Evolutionary conservation across 1,140 invertebrate species (phyloP).

Genomic region (Elymnias hypermnestra): DNA sequence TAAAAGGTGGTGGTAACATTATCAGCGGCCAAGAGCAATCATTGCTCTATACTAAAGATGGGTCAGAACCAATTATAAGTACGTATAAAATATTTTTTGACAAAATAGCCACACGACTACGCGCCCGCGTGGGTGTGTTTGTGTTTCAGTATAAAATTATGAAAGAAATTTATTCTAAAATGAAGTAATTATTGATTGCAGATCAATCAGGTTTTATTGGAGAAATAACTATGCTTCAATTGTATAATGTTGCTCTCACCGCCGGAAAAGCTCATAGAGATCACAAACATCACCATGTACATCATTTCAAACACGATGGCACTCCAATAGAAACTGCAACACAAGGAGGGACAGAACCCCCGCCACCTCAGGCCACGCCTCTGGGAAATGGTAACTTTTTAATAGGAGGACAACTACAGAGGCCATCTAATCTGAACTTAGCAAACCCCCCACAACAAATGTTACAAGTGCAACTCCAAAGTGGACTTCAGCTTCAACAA

Average conservation of each 20-base stretch:
- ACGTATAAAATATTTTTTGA: too few species aligned
- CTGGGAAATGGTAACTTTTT: constrained; percentile 77
- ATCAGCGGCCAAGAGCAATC: constrained; percentile 84
- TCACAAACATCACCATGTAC: constrained; percentile 89
- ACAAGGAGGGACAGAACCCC: constrained; percentile 75
- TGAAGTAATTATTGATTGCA: constrained; percentile 26
- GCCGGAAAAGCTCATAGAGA: constrained; percentile 89
- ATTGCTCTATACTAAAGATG: constrained; percentile 74
- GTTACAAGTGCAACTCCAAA: constrained; percentile 64
- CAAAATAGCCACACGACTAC: too few species aligned
- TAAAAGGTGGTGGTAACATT: constrained; percentile 84
- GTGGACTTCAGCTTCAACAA: constrained; percentile 71
- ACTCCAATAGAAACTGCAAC: constrained; percentile 76
- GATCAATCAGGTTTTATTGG: constrained; percentile 82
- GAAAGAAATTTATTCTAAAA: neutral
- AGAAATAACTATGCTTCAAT: constrained; percentile 86
- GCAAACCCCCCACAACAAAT: constrained; percentile 76
- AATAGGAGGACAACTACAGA: constrained; percentile 83
- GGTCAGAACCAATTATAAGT: constrained; percentile 75
- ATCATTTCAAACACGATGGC: constrained; percentile 86
- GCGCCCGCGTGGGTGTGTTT: too few species aligned
- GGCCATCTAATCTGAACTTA: constrained; percentile 78
- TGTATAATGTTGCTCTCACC: constrained; percentile 86
- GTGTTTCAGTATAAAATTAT: too few species aligned
- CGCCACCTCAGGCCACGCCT: constrained; percentile 67